A percentile compares a stretch with the other conserved stretches of the same genome.
Evolutionary conservation across 1,140 invertebrate species (phyloP).

Genomic region (Liolophura sinensis): DNA sequence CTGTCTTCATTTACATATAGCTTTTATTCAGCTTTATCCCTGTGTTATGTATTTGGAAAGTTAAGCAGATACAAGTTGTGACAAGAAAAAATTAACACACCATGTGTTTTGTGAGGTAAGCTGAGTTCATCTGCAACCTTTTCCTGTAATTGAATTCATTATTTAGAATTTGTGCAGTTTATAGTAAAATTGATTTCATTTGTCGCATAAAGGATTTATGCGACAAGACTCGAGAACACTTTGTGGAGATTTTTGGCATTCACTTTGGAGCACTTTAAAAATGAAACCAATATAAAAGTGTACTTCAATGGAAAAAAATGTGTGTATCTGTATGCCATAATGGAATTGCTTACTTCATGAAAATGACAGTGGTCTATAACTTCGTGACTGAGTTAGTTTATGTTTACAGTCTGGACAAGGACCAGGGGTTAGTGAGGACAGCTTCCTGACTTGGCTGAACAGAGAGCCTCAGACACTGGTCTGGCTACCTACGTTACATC

Average conservation of each 20-base stretch:
- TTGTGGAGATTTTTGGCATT: not conserved
- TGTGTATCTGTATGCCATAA: not conserved
- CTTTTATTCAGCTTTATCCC: too few species aligned
- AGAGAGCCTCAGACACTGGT: slow-evolving; percentile 96
- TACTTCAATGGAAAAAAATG: not conserved
- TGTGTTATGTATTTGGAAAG: too few species aligned
- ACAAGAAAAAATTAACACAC: too few species aligned
- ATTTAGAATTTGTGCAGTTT: too few species aligned
- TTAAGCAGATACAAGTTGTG: too few species aligned
- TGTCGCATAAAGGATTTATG: too few species aligned
- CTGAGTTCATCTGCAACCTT: too few species aligned
- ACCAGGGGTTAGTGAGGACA: slow-evolving; percentile 65
- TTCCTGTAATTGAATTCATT: too few species aligned
- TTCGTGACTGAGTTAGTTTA: not conserved
- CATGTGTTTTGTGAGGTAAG: too few species aligned
- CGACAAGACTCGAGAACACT: too few species aligned
- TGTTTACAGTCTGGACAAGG: slow-evolving; percentile 54
- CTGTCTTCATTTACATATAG: too few species aligned
- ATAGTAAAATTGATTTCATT: too few species aligned
- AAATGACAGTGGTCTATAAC: not conserved
- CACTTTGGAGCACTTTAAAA: not conserved
- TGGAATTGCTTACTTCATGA: not conserved
- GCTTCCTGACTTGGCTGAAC: slow-evolving; percentile 94
- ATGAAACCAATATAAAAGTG: not conserved
- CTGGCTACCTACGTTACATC: slow-evolving; percentile 96